phyloP scores from a whole-genome alignment of 2,888 invertebrate genomes.

The Osmoderma eremita region DNA sequence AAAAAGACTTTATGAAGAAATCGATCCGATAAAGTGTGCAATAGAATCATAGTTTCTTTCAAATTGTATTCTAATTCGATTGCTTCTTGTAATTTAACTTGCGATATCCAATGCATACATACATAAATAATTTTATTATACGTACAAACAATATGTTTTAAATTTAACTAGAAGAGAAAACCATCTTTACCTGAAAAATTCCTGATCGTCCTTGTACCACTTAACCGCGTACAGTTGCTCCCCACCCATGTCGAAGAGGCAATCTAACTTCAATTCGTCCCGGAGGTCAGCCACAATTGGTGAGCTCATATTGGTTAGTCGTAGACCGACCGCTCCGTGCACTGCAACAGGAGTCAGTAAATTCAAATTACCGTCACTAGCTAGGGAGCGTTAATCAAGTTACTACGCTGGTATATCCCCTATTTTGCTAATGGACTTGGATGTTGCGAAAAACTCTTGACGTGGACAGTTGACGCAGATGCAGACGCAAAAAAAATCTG shows the following conservation, averaged over 20 bases:
- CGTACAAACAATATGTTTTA: not conserved
- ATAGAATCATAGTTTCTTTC: too few relatives aligned
- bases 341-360: constrained; percentile 41
- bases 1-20: too few relatives aligned
- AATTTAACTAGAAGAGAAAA: not conserved
- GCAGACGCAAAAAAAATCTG: not conserved
- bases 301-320: constrained; percentile 63
- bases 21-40: too few relatives aligned
- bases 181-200: constrained; percentile 64
- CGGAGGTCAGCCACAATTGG: constrained; percentile 65
- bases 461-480: constrained; percentile 14
- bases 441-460: constrained; percentile 26
- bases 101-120: not conserved
- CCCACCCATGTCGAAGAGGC: constrained; percentile 65
- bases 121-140: not conserved
- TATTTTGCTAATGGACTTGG: constrained; percentile 34
- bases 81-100: too few relatives aligned
- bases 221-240: constrained; percentile 67
- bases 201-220: constrained; percentile 65
- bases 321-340: constrained; percentile 44
- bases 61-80: too few relatives aligned
- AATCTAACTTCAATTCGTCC: constrained; percentile 64
- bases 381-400: constrained; percentile 36
- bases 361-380: constrained; percentile 37
- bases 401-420: constrained; percentile 32